Evolutionary conservation across 2,797 vertebrate species (phyloP).

Genomic region (Gallinago nigripennis): DNA sequence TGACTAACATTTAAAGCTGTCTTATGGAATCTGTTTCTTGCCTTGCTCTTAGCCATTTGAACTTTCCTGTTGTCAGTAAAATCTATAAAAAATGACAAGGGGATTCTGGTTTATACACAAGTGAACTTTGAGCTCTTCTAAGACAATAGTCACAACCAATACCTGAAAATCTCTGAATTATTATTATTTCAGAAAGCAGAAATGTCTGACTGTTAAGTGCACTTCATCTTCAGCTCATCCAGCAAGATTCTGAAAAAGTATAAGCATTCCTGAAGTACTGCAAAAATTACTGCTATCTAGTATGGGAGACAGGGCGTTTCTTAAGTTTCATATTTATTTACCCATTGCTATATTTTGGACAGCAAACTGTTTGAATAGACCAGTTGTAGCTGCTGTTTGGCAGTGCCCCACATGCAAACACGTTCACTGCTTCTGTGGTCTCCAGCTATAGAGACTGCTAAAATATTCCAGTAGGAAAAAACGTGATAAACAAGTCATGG

Average conservation of each 20-base stretch:
- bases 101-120: constrained; percentile 41
- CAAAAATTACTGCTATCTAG: background rate
- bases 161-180: background rate
- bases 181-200: background rate
- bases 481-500: background rate
- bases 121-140: constrained; percentile 50
- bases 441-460: background rate
- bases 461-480: background rate
- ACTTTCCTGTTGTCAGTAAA: constrained; percentile 75
- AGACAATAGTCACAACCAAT: constrained; percentile 38
- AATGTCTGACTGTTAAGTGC: background rate
- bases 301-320: background rate
- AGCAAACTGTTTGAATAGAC: background rate
- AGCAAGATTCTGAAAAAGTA: background rate
- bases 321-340: background rate
- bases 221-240: background rate
- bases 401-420: background rate
- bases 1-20: constrained; percentile 76
- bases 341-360: background rate
- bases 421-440: background rate
- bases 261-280: background rate
- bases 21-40: constrained; percentile 68
- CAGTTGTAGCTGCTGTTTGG: background rate
- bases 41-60: constrained; percentile 74
- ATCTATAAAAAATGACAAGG: constrained; percentile 78